Conservation (phyloP, 1,140 invertebrate species). For the Lepidotrigona ventralis region DNA sequence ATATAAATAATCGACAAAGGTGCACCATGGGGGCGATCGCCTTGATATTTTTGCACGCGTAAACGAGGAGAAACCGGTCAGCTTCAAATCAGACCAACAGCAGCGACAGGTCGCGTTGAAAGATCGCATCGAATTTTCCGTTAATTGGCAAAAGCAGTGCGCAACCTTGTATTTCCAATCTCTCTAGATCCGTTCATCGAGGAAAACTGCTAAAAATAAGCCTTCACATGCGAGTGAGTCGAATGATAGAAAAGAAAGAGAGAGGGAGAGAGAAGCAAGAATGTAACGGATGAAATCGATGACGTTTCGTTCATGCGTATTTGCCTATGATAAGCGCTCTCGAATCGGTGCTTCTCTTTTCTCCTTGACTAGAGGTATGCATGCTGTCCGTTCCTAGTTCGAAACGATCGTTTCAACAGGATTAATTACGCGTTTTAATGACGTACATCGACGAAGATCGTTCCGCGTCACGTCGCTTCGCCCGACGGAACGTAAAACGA, state of each 20-base stretch:
- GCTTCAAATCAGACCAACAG: neutral
- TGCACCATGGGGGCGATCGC: neutral
- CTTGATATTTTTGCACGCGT: neutral
- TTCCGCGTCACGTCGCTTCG: neutral
- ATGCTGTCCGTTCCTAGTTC: neutral
- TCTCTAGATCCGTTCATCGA: constrained; percentile 16
- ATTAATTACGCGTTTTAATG: constrained; percentile 9
- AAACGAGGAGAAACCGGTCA: constrained; percentile 3
- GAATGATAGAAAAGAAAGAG: neutral
- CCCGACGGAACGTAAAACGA: neutral
- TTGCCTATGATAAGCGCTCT: constrained; percentile 15
- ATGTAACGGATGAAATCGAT: neutral
- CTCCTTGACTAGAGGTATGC: neutral
- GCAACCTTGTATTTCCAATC: constrained; percentile 34
- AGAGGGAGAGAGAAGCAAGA: neutral
- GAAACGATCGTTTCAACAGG: neutral
- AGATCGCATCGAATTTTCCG: constrained; percentile 37
- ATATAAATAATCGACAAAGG: neutral
- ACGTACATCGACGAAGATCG: neutral
- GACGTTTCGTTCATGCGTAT: neutral
- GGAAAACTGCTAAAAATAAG: constrained; percentile 37
- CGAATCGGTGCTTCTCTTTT: neutral
- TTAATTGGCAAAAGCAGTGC: constrained; percentile 39
- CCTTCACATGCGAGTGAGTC: neutral
- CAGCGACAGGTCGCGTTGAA: constrained; percentile 15